Base-by-base conservation (phyloP, 2,888 invertebrate species). In the Chrysolina americana region DNA sequence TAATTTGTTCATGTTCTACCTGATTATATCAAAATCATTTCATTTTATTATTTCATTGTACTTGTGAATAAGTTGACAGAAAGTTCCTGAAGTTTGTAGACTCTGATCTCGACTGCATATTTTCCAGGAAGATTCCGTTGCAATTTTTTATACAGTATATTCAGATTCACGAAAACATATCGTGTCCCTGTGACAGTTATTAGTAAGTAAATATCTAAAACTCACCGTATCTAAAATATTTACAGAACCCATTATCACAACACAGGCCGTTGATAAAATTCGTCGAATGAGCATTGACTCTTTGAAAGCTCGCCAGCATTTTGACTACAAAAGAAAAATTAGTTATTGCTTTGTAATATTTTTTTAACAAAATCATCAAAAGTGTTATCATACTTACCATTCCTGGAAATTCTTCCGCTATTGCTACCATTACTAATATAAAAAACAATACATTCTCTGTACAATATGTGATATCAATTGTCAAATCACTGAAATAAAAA, bases 161-260 rank as follows among this genome's bases (percentile, higher is more conserved):
- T n/a, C n/a, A n/a, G n/a, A n/a, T n/a, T n/a, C 5, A 28, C 2
- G 28, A 28, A 28, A 28, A 3, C 28, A 28, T 3, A 28, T 28
- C 28, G 5, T 28, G 28, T 28, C n/a, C n/a, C n/a, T n/a, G n/a
- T n/a, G n/a, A n/a, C n/a, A n/a, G n/a, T n/a, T 13, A 15, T n/a
- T 50, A 6, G n/a, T 19, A 47, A 48, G n/a, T n/a, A 47, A 47
- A 15, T 47, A 15, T 47, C 5, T 59, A 3, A 59, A 59, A 5
- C 89, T 89, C 87, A 93, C 93, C 89, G 92, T 90, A 83, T 92
- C 92, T 73, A 91, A 86, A 75, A 92, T 87, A 87, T 92, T 93
- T 68, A 91, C 89, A 21, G 90, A 86, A 23, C 91, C 91, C 77
- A 93, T 87, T 19, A 92, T 86, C 47, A 91, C 81, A 59, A 92